These are phyloP conservation scores for Brienomyrus brachyistius DNA, from an alignment of 2,113 vertebrate genomes.

Conservation along the genomic window DNA sequence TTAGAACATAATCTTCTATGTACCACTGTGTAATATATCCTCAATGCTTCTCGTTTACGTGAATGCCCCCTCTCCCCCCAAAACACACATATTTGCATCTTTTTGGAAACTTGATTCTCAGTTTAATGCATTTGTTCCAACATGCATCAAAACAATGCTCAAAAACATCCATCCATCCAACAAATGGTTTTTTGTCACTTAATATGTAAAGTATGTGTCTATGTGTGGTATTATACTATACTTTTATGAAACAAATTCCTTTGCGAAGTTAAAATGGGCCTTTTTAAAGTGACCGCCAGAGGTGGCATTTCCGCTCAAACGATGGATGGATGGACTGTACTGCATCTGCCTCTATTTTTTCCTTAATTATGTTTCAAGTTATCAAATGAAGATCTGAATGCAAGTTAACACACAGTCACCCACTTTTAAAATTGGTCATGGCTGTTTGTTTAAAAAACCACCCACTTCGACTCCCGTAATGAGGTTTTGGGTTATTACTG, in stretches of 20 bases:
- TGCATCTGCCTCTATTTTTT: not conserved
- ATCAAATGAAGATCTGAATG: not conserved
- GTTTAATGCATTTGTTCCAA: not conserved
- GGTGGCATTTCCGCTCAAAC: not conserved
- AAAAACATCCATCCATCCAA: not conserved
- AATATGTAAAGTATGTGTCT: not conserved
- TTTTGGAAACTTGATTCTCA: not conserved
- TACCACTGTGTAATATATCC: not conserved
- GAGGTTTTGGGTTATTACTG: not conserved
- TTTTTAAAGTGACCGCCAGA: not conserved
- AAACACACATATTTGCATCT: not conserved
- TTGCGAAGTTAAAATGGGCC: not conserved
- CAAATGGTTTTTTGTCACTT: not conserved
- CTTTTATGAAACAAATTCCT: not conserved
- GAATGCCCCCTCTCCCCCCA: not conserved
- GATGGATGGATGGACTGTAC: not conserved
- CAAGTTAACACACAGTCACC: not conserved
- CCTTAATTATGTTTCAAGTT: not conserved
- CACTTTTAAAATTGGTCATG: not conserved
- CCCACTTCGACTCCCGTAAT: not conserved
- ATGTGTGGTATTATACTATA: not conserved
- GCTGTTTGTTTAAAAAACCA: not conserved
- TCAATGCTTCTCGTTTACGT: not conserved
- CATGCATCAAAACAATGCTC: not conserved
- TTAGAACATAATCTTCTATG: not conserved